Base-by-base conservation (phyloP, 2,797 vertebrate genomes). In the Gephyroberyx darwinii region DNA sequence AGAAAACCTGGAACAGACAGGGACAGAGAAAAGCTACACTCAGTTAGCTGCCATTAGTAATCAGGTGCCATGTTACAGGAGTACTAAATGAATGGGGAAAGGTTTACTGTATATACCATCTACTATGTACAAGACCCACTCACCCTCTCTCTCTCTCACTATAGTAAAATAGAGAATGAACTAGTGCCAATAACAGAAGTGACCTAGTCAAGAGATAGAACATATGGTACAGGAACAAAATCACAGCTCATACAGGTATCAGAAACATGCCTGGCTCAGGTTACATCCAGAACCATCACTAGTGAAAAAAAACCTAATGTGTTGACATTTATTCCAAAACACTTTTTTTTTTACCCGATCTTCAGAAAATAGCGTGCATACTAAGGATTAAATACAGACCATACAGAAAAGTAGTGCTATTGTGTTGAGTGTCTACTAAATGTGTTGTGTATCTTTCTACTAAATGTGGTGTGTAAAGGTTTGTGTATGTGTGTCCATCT, bases 41-140 rank as follows among this genome's bases (percentile, higher is more conserved):
- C 1, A 35, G 35, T 66, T 81, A 88, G 86, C 86, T 89, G 85
- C 84, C 86, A 50, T 53, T 39, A 81, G 61, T 61, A 8, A 69
- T 55, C 37, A 69, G 26, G 39, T 51, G 33, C 74, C 47, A 48
- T 52, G 45, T 50, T 55, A 80, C 45, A 69, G 19, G n/a, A 43
- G 9, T 20, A 52, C 61, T 0, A 65, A 2, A 45, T 14, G 22
- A 39, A 51, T 51, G 48, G 3, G 19, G 48, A 19, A 4, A 56
- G 53, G 54, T 9, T 31, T 30, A 51, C 58, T 20, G 9, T n/a
- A 35, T 45, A 45, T 13, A n/a, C 37, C 8, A 58, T 51, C 19
- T 17, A 51, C 8, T 43, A 69, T 56, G 35, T 70, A 78, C 61
- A 82, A 75, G 8, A 30, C 31, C 7, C 4, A 45, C 14, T 16